phyloP scores from a whole-genome alignment of 2,797 vertebrate species.

The Tangara arthus region DNA sequence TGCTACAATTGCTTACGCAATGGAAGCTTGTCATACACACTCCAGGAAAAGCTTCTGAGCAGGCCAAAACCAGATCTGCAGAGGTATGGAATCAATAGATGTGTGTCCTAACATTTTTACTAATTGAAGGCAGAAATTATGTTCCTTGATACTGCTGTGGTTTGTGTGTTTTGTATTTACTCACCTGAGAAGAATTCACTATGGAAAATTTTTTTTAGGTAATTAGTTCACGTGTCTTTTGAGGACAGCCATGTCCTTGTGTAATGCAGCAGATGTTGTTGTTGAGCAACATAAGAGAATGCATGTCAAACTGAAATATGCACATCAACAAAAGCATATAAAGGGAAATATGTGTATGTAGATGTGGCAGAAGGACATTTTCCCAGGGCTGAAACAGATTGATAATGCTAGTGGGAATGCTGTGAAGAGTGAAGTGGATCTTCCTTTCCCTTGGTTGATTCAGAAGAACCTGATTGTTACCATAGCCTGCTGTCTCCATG shows the following conservation, averaged over 20 bases:
- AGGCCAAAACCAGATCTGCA: constrained; percentile 70
- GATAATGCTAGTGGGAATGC: background rate
- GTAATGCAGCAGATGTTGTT: constrained; percentile 49
- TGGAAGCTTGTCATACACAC: constrained; percentile 94
- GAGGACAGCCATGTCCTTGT: constrained; percentile 23
- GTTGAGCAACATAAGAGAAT: constrained; percentile 51
- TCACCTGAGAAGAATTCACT: constrained; percentile 46
- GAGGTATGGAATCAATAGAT: constrained; percentile 69
- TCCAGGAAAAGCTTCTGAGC: constrained; percentile 75
- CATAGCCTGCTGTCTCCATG: background rate
- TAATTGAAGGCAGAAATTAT: background rate
- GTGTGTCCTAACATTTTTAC: background rate
- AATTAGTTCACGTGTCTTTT: constrained; percentile 25
- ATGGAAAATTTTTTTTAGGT: background rate
- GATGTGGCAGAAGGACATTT: constrained; percentile 6
- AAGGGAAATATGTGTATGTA: constrained; percentile 2
- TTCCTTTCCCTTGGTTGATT: background rate
- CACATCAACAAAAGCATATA: constrained; percentile 19
- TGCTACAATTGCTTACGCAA: constrained; percentile 94
- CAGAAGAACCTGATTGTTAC: background rate
- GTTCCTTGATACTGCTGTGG: background rate
- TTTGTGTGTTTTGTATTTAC: background rate
- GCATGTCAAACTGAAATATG: constrained; percentile 49
- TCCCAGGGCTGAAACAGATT: constrained; percentile 24
- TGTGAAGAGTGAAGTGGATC: background rate